Conservation (phyloP, 1,140 invertebrate genomes). For the Drosophila pruinosa region DNA sequence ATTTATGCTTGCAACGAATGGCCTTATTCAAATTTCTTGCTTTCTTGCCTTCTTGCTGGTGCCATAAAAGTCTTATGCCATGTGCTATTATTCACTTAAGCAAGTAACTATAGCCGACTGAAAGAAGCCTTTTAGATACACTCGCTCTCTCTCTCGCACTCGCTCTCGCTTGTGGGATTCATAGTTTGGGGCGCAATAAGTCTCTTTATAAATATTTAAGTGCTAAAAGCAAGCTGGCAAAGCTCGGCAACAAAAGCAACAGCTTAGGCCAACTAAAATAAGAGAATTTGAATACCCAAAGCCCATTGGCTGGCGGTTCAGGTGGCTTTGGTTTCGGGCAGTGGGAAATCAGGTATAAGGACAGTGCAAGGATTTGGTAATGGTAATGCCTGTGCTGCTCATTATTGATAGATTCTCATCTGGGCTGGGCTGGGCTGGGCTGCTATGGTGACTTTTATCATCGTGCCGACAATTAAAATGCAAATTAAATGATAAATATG, state of each 20-base stretch:
- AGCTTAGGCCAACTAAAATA: conserved; percentile 54
- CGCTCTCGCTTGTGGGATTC: neutral
- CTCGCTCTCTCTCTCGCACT: neutral
- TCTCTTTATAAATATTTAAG: conserved; percentile 64
- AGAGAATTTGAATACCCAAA: conserved; percentile 1
- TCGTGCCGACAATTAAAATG: conserved; percentile 16
- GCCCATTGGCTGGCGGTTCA: too few relatives aligned
- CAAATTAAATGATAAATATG: conserved; percentile 5
- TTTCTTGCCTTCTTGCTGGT: neutral
- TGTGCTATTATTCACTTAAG: neutral
- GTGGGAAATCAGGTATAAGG: too few relatives aligned
- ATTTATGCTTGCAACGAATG: neutral
- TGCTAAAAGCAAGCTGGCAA: conserved; percentile 48
- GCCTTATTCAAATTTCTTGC: neutral
- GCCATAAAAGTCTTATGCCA: neutral
- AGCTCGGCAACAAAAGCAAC: too few relatives aligned
- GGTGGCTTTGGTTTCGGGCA: too few relatives aligned
- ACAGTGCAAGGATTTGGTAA: neutral
- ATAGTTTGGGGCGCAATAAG: conserved; percentile 2
- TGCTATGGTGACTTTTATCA: conserved; percentile 27
- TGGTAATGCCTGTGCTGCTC: conserved; percentile 12
- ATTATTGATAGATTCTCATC: conserved; percentile 26
- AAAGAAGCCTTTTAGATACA: neutral
- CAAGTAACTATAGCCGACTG: too few relatives aligned
- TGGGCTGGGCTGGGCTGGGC: neutral